These are phyloP conservation scores for Schizaphis graminum DNA, from an alignment of 2,888 invertebrate genomes.

Conservation along the genomic window DNA sequence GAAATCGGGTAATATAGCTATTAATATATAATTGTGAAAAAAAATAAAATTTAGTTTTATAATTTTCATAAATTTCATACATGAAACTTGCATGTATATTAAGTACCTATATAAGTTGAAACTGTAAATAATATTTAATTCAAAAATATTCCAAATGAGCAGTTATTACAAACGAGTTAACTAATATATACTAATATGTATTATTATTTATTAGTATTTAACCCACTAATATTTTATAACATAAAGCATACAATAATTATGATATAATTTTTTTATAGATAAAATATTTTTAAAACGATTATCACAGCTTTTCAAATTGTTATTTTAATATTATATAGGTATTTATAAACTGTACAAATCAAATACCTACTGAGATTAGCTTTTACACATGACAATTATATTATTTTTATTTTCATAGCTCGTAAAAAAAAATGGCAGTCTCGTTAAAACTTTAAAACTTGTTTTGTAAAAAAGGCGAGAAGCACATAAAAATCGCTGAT, in stretches of 20 bases:
- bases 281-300: background rate
- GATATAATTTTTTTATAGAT: background rate
- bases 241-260: background rate
- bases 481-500: conserved; percentile 49
- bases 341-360: conserved; percentile 14
- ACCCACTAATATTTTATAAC: background rate
- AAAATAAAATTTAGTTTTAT: background rate
- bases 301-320: background rate
- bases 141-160: background rate
- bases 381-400: conserved; percentile 47
- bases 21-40: background rate
- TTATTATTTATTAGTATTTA: background rate
- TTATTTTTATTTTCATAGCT: conserved; percentile 14
- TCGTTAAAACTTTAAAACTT: conserved; percentile 64
- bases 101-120: background rate
- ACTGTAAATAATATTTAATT: background rate
- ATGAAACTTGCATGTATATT: background rate
- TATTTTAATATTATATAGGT: background rate
- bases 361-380: conserved; percentile 43
- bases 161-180: background rate
- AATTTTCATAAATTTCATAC: background rate
- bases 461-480: conserved; percentile 52
- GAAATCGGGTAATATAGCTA: background rate
- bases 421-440: conserved; percentile 48
- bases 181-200: background rate